Conservation (phyloP, 2,797 vertebrate species). For the Anniella stebbinsi region DNA sequence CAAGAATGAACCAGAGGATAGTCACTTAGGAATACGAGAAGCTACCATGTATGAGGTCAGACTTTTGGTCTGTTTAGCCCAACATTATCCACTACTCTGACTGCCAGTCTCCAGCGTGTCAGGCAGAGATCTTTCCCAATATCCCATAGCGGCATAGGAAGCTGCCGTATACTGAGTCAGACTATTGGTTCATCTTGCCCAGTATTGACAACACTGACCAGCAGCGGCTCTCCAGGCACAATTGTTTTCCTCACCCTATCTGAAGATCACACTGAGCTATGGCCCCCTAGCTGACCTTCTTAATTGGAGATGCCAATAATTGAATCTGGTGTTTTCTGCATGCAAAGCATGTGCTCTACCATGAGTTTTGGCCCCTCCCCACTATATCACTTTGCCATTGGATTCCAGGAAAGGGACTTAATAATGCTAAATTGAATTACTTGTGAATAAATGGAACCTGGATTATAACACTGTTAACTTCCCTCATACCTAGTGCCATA, state of each 20-base stretch:
- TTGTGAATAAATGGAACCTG: neutral
- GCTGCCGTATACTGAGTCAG: no score
- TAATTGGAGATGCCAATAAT: neutral
- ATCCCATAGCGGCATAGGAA: no score
- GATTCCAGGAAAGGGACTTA: neutral
- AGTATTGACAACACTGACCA: no score
- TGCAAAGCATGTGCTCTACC: neutral
- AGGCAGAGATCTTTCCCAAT: neutral
- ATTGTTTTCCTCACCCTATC: no score
- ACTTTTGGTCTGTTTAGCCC: neutral
- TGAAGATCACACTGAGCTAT: no score
- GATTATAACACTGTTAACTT: neutral
- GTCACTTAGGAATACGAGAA: neutral
- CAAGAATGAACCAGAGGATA: neutral
- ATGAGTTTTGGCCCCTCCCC: neutral
- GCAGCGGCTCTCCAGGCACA: no score
- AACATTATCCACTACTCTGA: neutral
- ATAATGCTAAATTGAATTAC: neutral
- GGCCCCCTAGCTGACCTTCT: neutral
- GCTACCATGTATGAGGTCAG: neutral
- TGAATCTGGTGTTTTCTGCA: neutral
- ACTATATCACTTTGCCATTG: neutral
- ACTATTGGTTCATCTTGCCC: no score
- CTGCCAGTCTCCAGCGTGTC: neutral
- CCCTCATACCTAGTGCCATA: neutral